These are phyloP conservation scores for Catalaphyllia jardinei DNA, from an alignment of 64 coral and sea anemone genomes.

Conservation along the genomic window DNA sequence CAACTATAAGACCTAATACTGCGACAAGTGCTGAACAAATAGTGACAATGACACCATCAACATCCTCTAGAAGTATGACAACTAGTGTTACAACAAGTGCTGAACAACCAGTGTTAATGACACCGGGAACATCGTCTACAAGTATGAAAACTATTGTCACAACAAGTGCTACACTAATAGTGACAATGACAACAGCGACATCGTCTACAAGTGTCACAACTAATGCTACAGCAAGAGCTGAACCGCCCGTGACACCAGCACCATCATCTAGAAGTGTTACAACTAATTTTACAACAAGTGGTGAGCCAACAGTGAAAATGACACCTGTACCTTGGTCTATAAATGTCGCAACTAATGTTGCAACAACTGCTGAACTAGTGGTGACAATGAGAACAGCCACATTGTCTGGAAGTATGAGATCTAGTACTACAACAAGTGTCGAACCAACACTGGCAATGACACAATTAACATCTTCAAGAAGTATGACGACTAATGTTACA, in stretches of 20 bases:
- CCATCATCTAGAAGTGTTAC: not conserved
- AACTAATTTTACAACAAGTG: not conserved
- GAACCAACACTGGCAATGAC: not conserved
- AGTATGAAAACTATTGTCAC: not conserved
- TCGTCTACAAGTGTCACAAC: not conserved
- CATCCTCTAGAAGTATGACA: not conserved
- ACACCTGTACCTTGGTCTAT: not conserved
- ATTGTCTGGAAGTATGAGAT: not conserved
- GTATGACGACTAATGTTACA: not conserved
- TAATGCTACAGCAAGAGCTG: not conserved
- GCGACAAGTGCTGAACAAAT: not conserved
- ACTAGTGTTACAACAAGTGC: too few relatives aligned
- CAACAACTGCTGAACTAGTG: not conserved
- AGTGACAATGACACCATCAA: not conserved
- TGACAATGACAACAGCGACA: not conserved
- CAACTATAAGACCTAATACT: not conserved
- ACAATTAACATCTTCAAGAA: not conserved
- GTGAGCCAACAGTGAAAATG: not conserved
- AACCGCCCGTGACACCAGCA: not conserved
- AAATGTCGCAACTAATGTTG: not conserved
- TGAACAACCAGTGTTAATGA: not conserved
- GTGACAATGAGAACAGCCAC: not conserved
- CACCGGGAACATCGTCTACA: not conserved
- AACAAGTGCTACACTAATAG: not conserved
- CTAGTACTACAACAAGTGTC: not conserved